Conservation (phyloP, 2,888 invertebrate species). For the Drosophila mimica region DNA sequence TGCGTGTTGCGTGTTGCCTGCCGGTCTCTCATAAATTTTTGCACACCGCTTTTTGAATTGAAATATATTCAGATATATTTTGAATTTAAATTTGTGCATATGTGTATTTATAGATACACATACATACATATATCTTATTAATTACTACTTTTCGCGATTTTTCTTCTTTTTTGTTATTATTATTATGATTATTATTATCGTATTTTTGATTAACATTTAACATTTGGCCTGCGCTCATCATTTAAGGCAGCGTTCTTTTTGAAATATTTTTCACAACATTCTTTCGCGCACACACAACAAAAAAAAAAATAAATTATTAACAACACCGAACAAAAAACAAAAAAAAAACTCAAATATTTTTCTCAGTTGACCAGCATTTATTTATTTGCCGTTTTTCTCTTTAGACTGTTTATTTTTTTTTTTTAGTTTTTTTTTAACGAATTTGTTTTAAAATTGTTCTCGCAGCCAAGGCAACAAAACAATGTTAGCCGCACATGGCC, state of each 20-base stretch:
- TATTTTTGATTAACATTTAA: constrained; percentile 16
- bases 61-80: constrained; percentile 10
- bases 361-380: constrained; percentile 15
- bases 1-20: constrained; percentile 29
- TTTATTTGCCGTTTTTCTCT: constrained; percentile 6
- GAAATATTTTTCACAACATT: constrained; percentile 19
- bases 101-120: constrained; percentile 5
- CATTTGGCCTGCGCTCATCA: constrained; percentile 39
- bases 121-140: constrained; percentile 24
- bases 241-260: constrained; percentile 37
- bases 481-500: constrained; percentile 63
- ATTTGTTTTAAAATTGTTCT: constrained; percentile 16
- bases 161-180: constrained; percentile 13
- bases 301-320: constrained; percentile 16
- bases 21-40: constrained; percentile 30
- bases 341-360: constrained; percentile 11
- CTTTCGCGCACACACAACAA: constrained; percentile 31
- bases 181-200: not conserved
- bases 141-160: constrained; percentile 27
- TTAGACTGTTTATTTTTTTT: constrained; percentile 4
- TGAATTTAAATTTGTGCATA: constrained; percentile 7
- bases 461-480: constrained; percentile 48
- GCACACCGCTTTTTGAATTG: constrained; percentile 54
- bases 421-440: constrained; percentile 20
- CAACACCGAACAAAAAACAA: constrained; percentile 12